Base-by-base conservation (phyloP, 2,113 vertebrate genomes). In the Cricetomys ansorgei region DNA sequence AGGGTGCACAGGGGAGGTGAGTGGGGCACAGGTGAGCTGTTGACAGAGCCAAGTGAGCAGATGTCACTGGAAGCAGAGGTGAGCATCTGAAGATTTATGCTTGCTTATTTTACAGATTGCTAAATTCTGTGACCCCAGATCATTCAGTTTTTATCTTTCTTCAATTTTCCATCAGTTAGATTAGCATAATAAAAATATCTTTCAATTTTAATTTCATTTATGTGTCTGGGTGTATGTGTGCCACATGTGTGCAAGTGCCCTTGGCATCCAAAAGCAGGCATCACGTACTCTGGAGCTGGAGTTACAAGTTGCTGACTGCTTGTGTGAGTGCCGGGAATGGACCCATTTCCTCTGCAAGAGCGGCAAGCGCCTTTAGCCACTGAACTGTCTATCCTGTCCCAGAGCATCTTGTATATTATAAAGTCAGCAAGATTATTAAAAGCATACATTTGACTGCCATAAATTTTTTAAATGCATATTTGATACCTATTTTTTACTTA, bases 71-170 rank as follows among this genome's bases (percentile, higher is more conserved):
- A 92, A 88, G 23, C 40, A 43, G 7, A 5, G 3, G 9, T 50
- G 16, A 45, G 12, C 65, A 5, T 4, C 57, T 90, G 31, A 2
- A 77, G n/a, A 57, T 25, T 21, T 29, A 43, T 37, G 10, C 85
- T 59, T 94, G 62, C 31, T 40, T 55, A 4, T 92, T 73, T 79
- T 76, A 86, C 29, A 65, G 21, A 64, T 23, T 17, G 25, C 45
- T 4, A 7, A 25, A 75, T 53, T 80, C 53, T 59, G 27, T 57
- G 53, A 81, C 7, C 31, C 19, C 29, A 80, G 27, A 43, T 81
- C 53, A 91, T 37, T 96, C 29, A 72, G 27, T 85, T 88, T 70
- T 72, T 11, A 88, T 89, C 21, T 95, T 92, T 90, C 65, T 91
- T 76, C 21, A 62, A 19, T 62, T 92, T 97, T 64, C 31, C 16